Base-by-base conservation (phyloP, 2,888 invertebrate species). In the Apamea epomidion region DNA sequence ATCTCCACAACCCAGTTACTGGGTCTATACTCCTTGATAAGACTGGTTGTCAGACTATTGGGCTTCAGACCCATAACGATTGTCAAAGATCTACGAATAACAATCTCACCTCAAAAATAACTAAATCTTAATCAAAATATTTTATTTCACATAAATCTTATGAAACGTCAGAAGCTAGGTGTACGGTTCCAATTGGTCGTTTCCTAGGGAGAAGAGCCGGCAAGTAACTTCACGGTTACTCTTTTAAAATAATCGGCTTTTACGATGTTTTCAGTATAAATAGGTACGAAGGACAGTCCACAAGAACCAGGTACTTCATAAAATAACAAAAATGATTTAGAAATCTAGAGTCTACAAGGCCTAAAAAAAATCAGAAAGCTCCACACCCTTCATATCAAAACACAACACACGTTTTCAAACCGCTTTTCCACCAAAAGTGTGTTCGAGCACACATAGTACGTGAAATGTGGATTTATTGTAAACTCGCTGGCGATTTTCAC, bases 401-500 rank as follows among this genome's bases (percentile, higher is more conserved):
- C 60, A 21, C 85, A 75, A 48, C 68, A 75, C 72, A 73, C 78
- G 83, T 83, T 67, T 60, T 21, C 45, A 60, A 69, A 78, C 14
- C 16, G 3, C 42, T 32, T 1, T 10, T 54, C 51, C 45, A 29
- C 60, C 68, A 51, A 45, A 70, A 70, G 72, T 75, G 69, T 60
- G 80, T 81, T 88, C 91, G 90, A 87, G 88, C 83, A 86, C 79
- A 76, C 76, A 79, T 87, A 87, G 91, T 93, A 91, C 54, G 79
- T 58, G 80, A 75, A 76, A 77, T 73, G 81, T 90, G 90, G 90
- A 91, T 93, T 93, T 92, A 90, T 91, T 88, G 92, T 91, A 91
- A 92, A 91, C 88, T 82, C 62, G 80, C 90, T 83, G 87, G 89
- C 91, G 90, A 93, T 93, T 92, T 92, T 91, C 91, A 91, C 91